Base-by-base conservation (phyloP, 2,113 vertebrate genomes). In the Tychaedon coryphoeus region DNA sequence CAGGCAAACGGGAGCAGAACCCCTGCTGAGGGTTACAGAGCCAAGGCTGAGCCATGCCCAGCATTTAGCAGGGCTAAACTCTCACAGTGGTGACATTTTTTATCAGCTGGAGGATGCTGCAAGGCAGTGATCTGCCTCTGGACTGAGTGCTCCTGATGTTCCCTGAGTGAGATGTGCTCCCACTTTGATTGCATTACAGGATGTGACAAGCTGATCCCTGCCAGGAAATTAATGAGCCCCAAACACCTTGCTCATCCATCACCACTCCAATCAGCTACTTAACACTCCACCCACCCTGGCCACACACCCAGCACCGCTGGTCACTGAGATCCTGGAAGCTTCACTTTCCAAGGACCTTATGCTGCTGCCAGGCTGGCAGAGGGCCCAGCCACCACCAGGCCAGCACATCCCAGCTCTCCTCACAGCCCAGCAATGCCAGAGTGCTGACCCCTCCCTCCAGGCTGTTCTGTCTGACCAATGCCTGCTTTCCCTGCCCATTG, bases 191-290 rank as follows among this genome's bases (percentile, higher is more conserved):
- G 50, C 57, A 12, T 80, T 95, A 89, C 42, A 61, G 40, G 58
- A 76, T 40, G 62, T 84, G 84, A 95, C 81, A 84, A 85, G 80
- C 71, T 3, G 16, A 69, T 71, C 54, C 81, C 85, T 94, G 61
- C 87, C 69, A 69, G 62, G 77, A 94, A 95, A 95, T 94, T 93
- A 90, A 82, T 76, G 87, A 93, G 77, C 29, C 84, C 38, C 24
- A 24, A 81, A 89, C 73, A 90, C 62, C 80, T 72, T 71, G 34
- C 69, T 74, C 48, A 81, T 92, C 92, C 91, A 91, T 95, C 83
- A 93, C 57, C 80, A 74, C 48, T 80, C 67, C 79, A 93, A 86
- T 69, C 75, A 91, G 76, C 75, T 47, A 4, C 72, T 75, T 40
- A 57, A 34, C 0, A 0, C 10, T 0, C 22, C 76, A 7, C 74